Conservation (phyloP, 1,140 invertebrate species). For the Pseudomyrmex cubaensis region DNA sequence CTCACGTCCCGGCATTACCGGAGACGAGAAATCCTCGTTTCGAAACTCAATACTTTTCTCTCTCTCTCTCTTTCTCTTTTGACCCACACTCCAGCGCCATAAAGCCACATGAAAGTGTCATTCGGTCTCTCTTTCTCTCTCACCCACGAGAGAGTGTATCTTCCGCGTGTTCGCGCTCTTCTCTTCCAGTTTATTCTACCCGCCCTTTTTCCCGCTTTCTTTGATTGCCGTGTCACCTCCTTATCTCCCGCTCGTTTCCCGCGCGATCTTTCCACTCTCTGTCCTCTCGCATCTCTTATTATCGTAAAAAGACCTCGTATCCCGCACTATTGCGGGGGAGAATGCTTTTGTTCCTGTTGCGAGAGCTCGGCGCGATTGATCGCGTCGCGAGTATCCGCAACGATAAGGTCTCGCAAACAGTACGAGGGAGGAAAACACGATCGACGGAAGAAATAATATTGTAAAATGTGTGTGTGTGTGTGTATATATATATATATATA, state of each 20-base stretch:
- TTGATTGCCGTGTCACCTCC: conserved; percentile 42
- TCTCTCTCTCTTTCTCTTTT: neutral
- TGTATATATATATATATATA: too few species aligned
- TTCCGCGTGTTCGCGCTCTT: neutral
- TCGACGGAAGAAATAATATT: neutral
- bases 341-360: conserved; percentile 19
- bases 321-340: neutral
- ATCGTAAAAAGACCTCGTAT: conserved; percentile 46
- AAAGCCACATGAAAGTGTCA: conserved; percentile 36
- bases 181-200: conserved; percentile 63
- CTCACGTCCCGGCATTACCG: conserved; percentile 4
- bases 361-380: conserved; percentile 15
- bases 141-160: conserved; percentile 11
- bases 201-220: neutral
- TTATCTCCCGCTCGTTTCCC: conserved; percentile 30
- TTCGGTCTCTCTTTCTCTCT: conserved; percentile 22
- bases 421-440: neutral
- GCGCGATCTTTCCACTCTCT: neutral
- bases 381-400: conserved; percentile 2
- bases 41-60: conserved; percentile 37
- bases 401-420: conserved; percentile 11
- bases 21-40: conserved; percentile 22
- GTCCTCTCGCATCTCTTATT: conserved; percentile 35
- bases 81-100: conserved; percentile 5
- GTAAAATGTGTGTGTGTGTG: neutral